Evolutionary conservation across 2,113 vertebrate genomes (phyloP), one percentile per base, ranked within the genome.

Genomic region (Pomatorhinus ruficollis): DNA sequence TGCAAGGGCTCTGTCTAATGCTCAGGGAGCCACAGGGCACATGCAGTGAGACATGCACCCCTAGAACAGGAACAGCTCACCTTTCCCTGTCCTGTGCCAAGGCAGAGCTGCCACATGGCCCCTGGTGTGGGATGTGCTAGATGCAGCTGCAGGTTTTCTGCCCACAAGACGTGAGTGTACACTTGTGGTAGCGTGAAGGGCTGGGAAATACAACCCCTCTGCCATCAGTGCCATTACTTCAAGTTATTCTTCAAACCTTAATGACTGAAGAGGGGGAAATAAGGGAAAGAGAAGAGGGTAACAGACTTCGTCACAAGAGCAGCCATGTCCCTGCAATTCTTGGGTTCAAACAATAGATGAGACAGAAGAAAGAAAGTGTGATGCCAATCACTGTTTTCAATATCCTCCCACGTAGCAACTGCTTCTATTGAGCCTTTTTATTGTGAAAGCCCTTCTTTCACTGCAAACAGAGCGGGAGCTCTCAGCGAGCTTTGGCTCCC

Each of bases 371-470:
- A 94, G 87, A 66, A 93, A 95, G 75, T 68, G 77, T 81, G 93
- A 95, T 89, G 95, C 85, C 95, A 95, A 72, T 96, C 81, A 76
- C 83, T 95, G 95, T 98, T 98, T 97, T 96, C 96, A 96, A 76
- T 87, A 95, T 94, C 94, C 81, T 97, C 98, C 97, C 96, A 97
- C 95, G 0, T 83, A 96, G 88, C 93, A 92, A 96, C 96, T 89
- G 96, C 93, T 97, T 97, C 95, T 97, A 91, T 97, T 97, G 89
- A 97, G 96, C 54, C 79, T 96, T 95, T 94, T 80, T 95, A 90
- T 97, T 97, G 95, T 96, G 92, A 93, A 97, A 97, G 57, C 64
- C 89, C 76, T 95, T 94, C 94, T 95, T 93, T 92, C 57, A 80
- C 94, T 80, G 90, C 89, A 93, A 96, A 95, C 93, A 91, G 84